A percentile compares a stretch with the other conserved stretches of the same genome.
phyloP scores from a whole-genome alignment of 2,113 vertebrate genomes.

The Patagioenas fasciata region DNA sequence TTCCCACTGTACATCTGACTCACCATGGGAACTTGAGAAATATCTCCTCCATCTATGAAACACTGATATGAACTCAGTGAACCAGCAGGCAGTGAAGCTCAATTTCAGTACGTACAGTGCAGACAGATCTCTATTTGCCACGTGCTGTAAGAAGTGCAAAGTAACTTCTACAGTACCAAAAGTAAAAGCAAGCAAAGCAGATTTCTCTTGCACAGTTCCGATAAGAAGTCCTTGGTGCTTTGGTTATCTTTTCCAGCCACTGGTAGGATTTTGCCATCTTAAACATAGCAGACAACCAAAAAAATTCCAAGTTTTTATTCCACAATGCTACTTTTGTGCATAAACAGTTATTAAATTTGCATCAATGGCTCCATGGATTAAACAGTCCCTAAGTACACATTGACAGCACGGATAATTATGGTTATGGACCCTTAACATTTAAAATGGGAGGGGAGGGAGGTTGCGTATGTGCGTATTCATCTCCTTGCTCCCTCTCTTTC shows the following conservation, averaged over 20 bases:
- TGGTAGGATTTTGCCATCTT: neutral
- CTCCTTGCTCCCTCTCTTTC: slow-evolving; percentile 61
- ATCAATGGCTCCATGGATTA: neutral
- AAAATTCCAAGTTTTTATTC: slow-evolving; percentile 30
- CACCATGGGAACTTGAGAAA: neutral
- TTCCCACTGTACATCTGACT: neutral
- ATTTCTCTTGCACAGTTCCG: neutral
- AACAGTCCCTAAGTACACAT: neutral
- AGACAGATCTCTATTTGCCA: neutral
- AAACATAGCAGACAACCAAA: neutral
- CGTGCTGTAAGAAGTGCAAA: neutral
- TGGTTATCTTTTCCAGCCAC: neutral
- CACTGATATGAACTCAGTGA: neutral
- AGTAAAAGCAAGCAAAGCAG: neutral
- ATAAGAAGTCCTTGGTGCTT: neutral
- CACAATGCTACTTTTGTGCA: neutral
- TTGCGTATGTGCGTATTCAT: slow-evolving; percentile 14
- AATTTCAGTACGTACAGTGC: neutral
- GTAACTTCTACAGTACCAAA: neutral
- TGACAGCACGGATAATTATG: neutral
- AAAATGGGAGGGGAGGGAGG: slow-evolving; percentile 32
- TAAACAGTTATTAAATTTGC: slow-evolving; percentile 16
- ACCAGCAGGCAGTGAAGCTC: neutral
- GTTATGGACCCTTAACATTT: slow-evolving; percentile 69
- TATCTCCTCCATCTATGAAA: neutral